These are phyloP conservation scores for Drosophila meridionalis DNA, from an alignment of 2,888 invertebrate species.

Conservation along the genomic window DNA sequence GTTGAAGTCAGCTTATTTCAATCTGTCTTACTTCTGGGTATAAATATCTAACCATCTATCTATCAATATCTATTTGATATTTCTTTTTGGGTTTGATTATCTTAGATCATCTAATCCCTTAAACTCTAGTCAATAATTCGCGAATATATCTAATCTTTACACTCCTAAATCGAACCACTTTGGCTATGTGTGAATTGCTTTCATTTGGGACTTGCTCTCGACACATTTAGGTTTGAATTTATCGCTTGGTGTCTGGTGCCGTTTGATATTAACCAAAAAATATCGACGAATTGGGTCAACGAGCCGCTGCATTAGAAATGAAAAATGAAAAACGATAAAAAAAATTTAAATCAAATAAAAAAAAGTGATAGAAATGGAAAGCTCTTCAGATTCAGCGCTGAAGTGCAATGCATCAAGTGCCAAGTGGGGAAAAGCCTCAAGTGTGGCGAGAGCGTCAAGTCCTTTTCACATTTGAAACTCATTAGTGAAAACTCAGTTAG, in stretches of 20 bases:
- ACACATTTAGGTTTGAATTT: slow-evolving; percentile 7
- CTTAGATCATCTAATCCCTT: background rate
- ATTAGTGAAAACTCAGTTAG: slow-evolving; percentile 56
- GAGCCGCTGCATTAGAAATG: slow-evolving; percentile 54
- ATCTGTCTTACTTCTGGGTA: background rate
- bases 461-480: slow-evolving; percentile 72
- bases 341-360: slow-evolving; percentile 10
- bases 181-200: background rate
- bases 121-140: background rate
- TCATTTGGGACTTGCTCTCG: slow-evolving; percentile 4
- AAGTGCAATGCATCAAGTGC: slow-evolving; percentile 75
- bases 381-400: slow-evolving; percentile 47
- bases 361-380: slow-evolving; percentile 32
- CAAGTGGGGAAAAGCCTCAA: slow-evolving; percentile 50
- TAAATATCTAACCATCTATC: too few species aligned
- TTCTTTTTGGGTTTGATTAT: background rate
- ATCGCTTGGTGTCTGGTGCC: slow-evolving; percentile 32
- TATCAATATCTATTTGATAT: too few species aligned
- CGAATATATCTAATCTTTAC: background rate
- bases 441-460: slow-evolving; percentile 48
- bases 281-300: slow-evolving; percentile 66
- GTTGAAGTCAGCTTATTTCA: background rate
- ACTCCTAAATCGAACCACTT: background rate
- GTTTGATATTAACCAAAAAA: slow-evolving; percentile 46
- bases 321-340: slow-evolving; percentile 14